Evolutionary conservation across 2,113 vertebrate species (phyloP).

Genomic region (Hippocampus mohnikei): DNA sequence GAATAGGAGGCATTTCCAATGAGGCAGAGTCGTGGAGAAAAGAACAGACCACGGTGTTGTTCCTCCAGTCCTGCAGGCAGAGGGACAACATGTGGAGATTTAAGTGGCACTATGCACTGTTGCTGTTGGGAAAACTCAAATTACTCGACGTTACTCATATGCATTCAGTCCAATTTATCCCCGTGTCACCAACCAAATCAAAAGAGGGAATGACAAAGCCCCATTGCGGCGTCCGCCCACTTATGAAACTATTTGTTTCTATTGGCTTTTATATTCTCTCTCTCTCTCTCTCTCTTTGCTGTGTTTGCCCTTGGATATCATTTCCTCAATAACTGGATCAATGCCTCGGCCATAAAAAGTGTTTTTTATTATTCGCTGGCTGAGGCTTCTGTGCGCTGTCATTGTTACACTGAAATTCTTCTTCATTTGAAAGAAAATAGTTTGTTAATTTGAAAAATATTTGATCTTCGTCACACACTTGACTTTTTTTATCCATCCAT

Average conservation of each 20-base stretch:
- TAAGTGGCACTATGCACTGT: too few relatives aligned
- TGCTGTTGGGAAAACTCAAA: not conserved
- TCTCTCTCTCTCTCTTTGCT: not conserved
- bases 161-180: not conserved
- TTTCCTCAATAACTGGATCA: not conserved
- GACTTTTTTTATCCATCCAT: too few relatives aligned
- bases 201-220: not conserved
- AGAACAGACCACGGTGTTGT: too few relatives aligned
- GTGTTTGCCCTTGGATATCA: not conserved
- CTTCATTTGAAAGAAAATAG: too few relatives aligned
- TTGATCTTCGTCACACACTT: not conserved
- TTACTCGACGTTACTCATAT: too few relatives aligned
- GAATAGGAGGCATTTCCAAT: too few relatives aligned
- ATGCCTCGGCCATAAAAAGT: not conserved
- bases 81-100: too few relatives aligned
- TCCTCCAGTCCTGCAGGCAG: too few relatives aligned
- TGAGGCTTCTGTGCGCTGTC: not conserved
- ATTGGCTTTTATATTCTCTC: not conserved
- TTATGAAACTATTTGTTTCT: constrained; percentile 2
- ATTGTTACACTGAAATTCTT: too few relatives aligned
- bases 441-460: too few relatives aligned
- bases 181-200: not conserved
- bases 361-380: not conserved
- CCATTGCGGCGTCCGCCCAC: not conserved
- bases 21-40: too few relatives aligned